A percentile compares a stretch with the other conserved stretches of the same genome.
phyloP scores from a whole-genome alignment of 2,113 vertebrate genomes.

The Pycnonotus jocosus region DNA sequence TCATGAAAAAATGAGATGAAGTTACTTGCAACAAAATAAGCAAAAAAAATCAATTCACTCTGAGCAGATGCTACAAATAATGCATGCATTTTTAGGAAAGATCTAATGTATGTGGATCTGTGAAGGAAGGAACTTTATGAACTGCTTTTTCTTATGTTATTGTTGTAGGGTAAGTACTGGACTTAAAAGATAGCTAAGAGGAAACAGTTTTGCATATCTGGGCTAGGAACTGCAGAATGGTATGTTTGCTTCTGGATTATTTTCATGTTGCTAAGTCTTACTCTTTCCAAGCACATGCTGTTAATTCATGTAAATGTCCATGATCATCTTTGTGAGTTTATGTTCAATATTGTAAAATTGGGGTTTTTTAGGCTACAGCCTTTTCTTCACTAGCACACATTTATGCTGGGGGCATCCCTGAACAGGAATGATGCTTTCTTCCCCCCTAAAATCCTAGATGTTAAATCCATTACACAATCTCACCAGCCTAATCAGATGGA shows the following conservation, averaged over 20 bases:
- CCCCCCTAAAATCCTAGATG: rapidly evolving
- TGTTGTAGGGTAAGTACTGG: not conserved
- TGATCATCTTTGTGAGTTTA: not conserved
- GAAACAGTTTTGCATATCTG: not conserved
- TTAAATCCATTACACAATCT: not conserved
- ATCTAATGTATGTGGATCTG: not conserved
- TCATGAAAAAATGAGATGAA: not conserved
- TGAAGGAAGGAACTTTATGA: not conserved
- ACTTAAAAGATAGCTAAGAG: not conserved
- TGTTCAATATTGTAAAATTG: not conserved
- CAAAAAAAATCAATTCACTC: not conserved
- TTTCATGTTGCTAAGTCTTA: not conserved
- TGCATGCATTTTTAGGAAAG: not conserved
- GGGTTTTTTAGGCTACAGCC: not conserved
- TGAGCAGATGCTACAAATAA: not conserved
- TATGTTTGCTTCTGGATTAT: not conserved
- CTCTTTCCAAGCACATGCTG: not conserved
- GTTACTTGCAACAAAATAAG: not conserved
- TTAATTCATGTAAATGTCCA: not conserved
- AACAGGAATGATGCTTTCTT: rapidly evolving
- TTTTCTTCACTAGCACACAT: not conserved
- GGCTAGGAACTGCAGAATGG: not conserved
- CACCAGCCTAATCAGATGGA: not conserved
- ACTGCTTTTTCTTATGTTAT: not conserved
- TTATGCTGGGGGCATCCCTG: not conserved